Conservation (phyloP, 2,113 vertebrate species). For the Saccopteryx leptura region DNA sequence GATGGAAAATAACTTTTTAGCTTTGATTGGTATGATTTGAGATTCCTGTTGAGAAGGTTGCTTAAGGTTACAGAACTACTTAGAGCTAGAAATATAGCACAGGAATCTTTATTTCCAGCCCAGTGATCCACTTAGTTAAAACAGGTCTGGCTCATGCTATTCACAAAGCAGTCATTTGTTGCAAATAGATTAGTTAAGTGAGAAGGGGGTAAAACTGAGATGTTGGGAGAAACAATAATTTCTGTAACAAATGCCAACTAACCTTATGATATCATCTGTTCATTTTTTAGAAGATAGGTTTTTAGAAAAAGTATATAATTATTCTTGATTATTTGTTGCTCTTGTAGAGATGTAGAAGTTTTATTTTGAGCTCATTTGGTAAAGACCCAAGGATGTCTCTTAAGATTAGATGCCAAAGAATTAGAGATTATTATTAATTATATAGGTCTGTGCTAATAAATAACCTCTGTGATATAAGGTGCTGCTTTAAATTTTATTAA, state of each 20-base stretch:
- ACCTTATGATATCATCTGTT: not conserved
- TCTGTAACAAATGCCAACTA: conserved; percentile 5
- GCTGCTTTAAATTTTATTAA: conserved; percentile 3
- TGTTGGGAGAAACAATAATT: conserved; percentile 23
- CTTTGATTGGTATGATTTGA: conserved; percentile 53
- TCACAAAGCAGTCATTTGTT: conserved; percentile 5
- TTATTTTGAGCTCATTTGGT: not conserved
- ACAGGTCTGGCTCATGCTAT: not conserved
- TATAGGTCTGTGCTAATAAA: not conserved
- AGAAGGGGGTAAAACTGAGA: conserved; percentile 11
- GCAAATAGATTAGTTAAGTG: conserved; percentile 20
- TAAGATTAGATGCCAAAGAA: not conserved
- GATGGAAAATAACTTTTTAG: conserved; percentile 51
- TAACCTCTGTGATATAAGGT: not conserved
- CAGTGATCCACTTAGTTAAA: conserved; percentile 28
- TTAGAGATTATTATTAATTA: not conserved
- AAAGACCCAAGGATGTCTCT: not conserved
- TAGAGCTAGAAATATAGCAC: not conserved
- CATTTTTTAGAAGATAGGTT: conserved; percentile 16
- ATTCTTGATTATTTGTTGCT: not conserved
- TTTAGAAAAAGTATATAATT: not conserved
- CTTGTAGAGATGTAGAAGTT: not conserved
- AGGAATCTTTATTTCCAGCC: conserved; percentile 37
- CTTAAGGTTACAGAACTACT: conserved; percentile 39
- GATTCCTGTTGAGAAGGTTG: conserved; percentile 33